phyloP scores from a whole-genome alignment of 2,797 vertebrate species.

The Lepus townsendii region DNA sequence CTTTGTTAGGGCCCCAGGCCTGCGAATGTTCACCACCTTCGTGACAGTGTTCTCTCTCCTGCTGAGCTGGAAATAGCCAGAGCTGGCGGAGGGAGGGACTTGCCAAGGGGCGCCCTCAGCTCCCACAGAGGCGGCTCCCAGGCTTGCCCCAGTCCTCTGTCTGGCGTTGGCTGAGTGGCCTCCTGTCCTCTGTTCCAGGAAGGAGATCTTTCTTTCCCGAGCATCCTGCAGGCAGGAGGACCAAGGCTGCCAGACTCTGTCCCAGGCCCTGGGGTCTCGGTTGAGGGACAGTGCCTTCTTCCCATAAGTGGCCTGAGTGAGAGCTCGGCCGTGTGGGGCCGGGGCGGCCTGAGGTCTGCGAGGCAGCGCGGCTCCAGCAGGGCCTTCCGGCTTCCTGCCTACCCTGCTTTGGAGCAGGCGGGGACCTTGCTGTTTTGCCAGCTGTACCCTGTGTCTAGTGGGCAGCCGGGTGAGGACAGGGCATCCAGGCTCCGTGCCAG shows the following conservation, averaged over 20 bases:
- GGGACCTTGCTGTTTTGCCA: background rate
- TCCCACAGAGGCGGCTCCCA: background rate
- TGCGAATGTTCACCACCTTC: constrained; percentile 87
- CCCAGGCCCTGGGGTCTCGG: background rate
- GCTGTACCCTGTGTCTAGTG: background rate
- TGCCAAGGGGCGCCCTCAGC: background rate
- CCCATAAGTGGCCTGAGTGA: background rate
- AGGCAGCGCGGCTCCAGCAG: background rate
- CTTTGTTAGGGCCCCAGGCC: background rate
- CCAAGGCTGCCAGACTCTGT: background rate
- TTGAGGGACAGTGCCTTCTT: background rate
- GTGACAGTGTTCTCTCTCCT: constrained; percentile 84
- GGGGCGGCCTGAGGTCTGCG: background rate
- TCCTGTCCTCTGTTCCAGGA: constrained; percentile 11
- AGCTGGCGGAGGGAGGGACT: background rate
- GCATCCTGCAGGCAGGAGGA: background rate
- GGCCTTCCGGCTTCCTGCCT: background rate
- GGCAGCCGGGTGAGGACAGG: background rate
- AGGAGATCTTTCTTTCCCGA: background rate
- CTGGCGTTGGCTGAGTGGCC: background rate
- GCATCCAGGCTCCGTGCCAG: background rate
- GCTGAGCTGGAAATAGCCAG: constrained; percentile 84
- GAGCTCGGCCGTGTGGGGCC: background rate
- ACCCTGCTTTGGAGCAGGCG: background rate
- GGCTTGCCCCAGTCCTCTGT: background rate